Conservation (phyloP, 2,113 vertebrate species). For the Aegithalos caudatus region DNA sequence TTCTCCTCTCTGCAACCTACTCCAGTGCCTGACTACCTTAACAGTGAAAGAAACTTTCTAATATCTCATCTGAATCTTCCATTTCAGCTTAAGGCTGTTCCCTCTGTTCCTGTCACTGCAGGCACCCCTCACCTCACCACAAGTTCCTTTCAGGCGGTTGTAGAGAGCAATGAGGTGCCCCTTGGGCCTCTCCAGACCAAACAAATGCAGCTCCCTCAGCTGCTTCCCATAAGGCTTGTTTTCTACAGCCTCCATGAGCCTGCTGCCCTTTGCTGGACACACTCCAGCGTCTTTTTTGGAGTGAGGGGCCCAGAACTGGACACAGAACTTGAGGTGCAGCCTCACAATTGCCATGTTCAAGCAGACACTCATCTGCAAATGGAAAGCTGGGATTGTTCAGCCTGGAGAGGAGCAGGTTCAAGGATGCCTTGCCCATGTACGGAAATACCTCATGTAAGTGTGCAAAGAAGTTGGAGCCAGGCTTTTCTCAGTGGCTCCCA, state of each 20-base stretch:
- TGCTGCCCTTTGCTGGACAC: neutral
- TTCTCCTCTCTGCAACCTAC: neutral
- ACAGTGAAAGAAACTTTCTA: neutral
- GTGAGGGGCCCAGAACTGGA: neutral
- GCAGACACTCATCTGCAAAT: neutral
- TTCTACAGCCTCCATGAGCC: neutral
- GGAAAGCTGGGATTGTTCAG: neutral
- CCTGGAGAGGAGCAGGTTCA: neutral
- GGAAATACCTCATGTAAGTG: neutral
- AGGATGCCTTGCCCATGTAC: neutral
- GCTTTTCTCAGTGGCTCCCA: neutral
- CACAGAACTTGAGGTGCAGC: neutral
- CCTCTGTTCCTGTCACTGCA: neutral
- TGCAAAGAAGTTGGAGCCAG: neutral
- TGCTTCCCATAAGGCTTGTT: fast-evolving
- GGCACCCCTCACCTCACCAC: neutral
- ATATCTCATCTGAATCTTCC: neutral
- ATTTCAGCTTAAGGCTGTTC: neutral
- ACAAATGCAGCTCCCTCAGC: neutral
- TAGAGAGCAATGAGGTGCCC: fast-evolving
- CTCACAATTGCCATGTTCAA: neutral
- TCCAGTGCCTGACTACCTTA: neutral
- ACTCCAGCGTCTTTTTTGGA: neutral
- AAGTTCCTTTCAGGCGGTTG: neutral
- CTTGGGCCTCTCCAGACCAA: neutral